These are phyloP conservation scores for Cephus pygmeus DNA, from an alignment of 2,888 invertebrate genomes.

Conservation along the genomic window DNA sequence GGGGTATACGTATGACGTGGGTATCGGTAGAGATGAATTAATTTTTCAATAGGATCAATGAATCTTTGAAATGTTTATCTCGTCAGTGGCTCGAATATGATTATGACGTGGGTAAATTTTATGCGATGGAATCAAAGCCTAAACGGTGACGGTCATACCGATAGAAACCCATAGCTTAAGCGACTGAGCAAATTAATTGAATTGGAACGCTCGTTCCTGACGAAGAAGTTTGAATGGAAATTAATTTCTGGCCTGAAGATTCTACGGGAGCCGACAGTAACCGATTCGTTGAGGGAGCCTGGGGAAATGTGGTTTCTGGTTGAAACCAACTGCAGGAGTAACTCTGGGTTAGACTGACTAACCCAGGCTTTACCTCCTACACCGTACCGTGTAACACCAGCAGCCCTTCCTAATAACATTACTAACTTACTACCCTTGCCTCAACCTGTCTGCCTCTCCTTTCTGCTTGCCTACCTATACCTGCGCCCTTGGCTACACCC, in stretches of 20 bases:
- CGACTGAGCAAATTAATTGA: neutral
- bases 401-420: conserved; percentile 12
- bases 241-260: conserved; percentile 35
- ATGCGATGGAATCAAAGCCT: neutral
- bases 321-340: conserved; percentile 24
- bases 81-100: neutral
- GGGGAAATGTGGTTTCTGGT: conserved; percentile 36
- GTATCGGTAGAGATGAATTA: neutral
- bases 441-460: neutral
- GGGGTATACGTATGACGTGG: neutral
- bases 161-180: neutral
- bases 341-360: conserved; percentile 20
- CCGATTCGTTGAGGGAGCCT: conserved; percentile 38
- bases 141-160: neutral
- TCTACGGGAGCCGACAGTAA: conserved; percentile 32
- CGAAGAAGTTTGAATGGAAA: conserved; percentile 33
- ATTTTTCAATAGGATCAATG: neutral
- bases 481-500: conserved; percentile 1
- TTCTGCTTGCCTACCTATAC: conserved; percentile 1
- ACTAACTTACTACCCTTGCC: conserved; percentile 5
- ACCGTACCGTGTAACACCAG: neutral
- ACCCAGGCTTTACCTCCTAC: conserved; percentile 23
- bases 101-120: neutral
- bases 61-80: neutral
- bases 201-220: neutral